Conservation (phyloP, 2,113 vertebrate species). For the Australoheros scitulus region DNA sequence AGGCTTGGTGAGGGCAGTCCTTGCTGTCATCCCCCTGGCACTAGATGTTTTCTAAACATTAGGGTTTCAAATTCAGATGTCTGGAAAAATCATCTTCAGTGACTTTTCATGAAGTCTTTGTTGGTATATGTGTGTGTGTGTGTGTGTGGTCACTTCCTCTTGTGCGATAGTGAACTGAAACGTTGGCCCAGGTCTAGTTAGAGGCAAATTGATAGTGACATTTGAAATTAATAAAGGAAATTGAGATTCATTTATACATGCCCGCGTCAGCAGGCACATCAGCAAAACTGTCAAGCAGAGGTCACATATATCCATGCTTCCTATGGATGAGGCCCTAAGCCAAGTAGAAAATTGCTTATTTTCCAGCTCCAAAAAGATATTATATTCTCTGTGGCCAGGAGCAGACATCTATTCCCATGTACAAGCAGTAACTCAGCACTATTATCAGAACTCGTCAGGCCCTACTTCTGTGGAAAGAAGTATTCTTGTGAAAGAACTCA, state of each 20-base stretch:
- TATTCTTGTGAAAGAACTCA: constrained; percentile 80
- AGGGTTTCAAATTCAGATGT: no score
- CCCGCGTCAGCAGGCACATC: constrained; percentile 77
- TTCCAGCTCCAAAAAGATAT: constrained; percentile 72
- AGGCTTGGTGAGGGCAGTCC: no score
- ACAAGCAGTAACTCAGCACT: constrained; percentile 86
- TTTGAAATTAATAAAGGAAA: constrained; percentile 88
- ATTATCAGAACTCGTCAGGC: constrained; percentile 81
- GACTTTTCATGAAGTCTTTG: no score
- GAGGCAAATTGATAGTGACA: constrained; percentile 78
- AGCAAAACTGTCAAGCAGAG: constrained; percentile 81
- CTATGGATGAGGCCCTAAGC: constrained; percentile 51
- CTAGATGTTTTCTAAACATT: no score
- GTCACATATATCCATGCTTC: constrained; percentile 73
- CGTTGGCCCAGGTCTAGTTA: constrained; percentile 75
- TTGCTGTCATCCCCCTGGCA: no score
- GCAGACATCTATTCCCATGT: constrained; percentile 69
- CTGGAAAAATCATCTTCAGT: no score
- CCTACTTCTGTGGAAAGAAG: constrained; percentile 73
- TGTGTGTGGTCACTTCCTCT: constrained; percentile 12
- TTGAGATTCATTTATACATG: constrained; percentile 84
- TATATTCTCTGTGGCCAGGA: constrained; percentile 62
- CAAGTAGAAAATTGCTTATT: constrained; percentile 78
- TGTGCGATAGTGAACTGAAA: constrained; percentile 55
- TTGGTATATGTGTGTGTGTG: not conserved